Evolutionary conservation across 2,113 vertebrate species (phyloP).

Genomic region (Gobius niger): DNA sequence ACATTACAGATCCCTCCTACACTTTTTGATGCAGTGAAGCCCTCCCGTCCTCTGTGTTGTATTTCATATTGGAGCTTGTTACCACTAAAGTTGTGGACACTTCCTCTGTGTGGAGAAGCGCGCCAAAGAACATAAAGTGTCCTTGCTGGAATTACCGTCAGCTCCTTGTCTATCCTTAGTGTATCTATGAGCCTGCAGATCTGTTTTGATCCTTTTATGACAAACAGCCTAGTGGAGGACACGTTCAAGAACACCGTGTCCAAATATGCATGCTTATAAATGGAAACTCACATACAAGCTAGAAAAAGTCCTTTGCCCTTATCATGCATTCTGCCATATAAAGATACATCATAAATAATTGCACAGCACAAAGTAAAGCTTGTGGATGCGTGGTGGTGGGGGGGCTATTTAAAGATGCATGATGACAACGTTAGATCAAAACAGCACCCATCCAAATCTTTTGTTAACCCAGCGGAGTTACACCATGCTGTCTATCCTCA

Average conservation of each 20-base stretch:
- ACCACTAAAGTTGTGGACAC: constrained; percentile 6
- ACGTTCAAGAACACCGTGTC: constrained; percentile 29
- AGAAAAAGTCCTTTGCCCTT: constrained; percentile 1
- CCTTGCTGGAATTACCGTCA: constrained; percentile 22
- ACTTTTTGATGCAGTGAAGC: no score
- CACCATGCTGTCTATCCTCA: constrained; percentile 31
- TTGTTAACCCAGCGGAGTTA: background rate
- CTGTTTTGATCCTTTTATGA: constrained; percentile 35
- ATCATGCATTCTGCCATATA: constrained; percentile 4
- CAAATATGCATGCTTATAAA: constrained; percentile 17
- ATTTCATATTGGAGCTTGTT: background rate
- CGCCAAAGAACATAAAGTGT: constrained; percentile 41
- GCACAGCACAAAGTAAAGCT: background rate
- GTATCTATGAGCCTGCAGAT: constrained; percentile 24
- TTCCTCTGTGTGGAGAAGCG: constrained; percentile 12
- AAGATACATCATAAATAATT: constrained; percentile 37
- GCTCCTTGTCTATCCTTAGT: constrained; percentile 42
- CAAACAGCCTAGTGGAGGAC: constrained; percentile 21
- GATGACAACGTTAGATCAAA: constrained; percentile 1
- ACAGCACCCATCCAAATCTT: background rate
- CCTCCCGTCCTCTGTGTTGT: no score
- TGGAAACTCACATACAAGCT: constrained; percentile 43
- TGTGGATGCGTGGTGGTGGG: background rate
- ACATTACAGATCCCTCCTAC: no score
- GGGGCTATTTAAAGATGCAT: background rate